phyloP scores from a whole-genome alignment of 1,140 invertebrate species.

The Vanessa tameamea region DNA sequence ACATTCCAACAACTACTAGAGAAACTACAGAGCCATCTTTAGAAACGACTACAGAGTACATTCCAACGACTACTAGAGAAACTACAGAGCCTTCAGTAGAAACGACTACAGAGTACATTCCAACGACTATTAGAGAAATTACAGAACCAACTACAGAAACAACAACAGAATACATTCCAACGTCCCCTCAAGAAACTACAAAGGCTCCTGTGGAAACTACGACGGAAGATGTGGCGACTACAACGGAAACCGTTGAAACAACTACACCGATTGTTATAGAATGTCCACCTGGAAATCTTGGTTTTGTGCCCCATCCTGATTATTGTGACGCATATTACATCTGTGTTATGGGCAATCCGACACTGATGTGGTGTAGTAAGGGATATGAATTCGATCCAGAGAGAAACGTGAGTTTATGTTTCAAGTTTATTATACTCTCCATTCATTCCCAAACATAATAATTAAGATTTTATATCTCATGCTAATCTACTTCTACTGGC shows the following conservation, averaged over 20 bases:
- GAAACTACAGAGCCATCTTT: slow-evolving; percentile 4
- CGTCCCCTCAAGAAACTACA: background rate
- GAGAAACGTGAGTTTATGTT: background rate
- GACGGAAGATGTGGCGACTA: background rate
- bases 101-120: background rate
- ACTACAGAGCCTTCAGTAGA: background rate
- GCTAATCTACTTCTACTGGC: no score
- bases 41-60: background rate
- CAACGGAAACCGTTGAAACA: slow-evolving; percentile 9
- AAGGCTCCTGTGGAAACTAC: background rate
- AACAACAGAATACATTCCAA: background rate
- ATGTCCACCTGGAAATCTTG: background rate
- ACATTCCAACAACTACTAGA: background rate
- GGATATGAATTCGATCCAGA: background rate
- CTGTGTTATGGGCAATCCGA: background rate
- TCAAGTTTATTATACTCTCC: background rate
- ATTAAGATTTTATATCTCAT: background rate
- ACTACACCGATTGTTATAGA: background rate
- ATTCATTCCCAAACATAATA: background rate
- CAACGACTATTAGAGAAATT: background rate
- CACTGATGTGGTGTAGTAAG: background rate
- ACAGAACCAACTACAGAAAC: background rate
- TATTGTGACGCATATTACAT: background rate
- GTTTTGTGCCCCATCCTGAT: background rate
- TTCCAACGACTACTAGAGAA: no score